phyloP scores from a whole-genome alignment of 2,888 invertebrate genomes.

The Elysia crispata region DNA sequence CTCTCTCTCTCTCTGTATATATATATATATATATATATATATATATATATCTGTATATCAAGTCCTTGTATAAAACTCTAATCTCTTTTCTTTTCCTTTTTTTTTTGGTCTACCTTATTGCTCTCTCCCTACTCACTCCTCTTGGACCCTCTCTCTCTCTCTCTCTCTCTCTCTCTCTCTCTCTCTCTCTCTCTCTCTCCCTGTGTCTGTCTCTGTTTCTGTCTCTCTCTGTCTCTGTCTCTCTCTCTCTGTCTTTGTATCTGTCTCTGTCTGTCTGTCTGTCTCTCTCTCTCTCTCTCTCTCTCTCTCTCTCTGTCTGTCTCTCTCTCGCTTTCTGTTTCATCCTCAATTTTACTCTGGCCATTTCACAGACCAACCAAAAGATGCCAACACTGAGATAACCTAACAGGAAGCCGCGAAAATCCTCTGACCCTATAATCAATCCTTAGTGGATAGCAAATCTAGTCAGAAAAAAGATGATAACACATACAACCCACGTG shows the following conservation, averaged over 20 bases:
- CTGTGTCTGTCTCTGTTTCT: constrained; percentile 33
- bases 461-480: too few species aligned
- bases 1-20: constrained; percentile 26
- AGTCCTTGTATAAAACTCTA: constrained; percentile 17
- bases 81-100: constrained; percentile 1
- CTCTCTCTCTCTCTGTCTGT: constrained; percentile 10
- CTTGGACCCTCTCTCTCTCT: constrained; percentile 36
- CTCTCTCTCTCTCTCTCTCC: too few species aligned
- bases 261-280: constrained; percentile 39
- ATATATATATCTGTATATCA: constrained; percentile 20
- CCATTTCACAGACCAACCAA: too few species aligned
- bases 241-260: not conserved
- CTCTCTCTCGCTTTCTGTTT: not conserved
- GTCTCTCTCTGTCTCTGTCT: not conserved
- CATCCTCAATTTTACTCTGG: constrained; percentile 4
- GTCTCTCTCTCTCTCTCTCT: constrained; percentile 20
- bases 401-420: too few species aligned
- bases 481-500: too few species aligned
- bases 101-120: constrained; percentile 18
- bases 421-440: too few species aligned
- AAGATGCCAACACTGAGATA: too few species aligned
- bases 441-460: too few species aligned
- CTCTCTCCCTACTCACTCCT: constrained; percentile 29
- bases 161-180: not conserved
- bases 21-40: constrained; percentile 27